Evolutionary conservation across 2,113 vertebrate species (phyloP), one percentile per base, ranked within the genome.

Genomic region (Morone saxatilis): DNA sequence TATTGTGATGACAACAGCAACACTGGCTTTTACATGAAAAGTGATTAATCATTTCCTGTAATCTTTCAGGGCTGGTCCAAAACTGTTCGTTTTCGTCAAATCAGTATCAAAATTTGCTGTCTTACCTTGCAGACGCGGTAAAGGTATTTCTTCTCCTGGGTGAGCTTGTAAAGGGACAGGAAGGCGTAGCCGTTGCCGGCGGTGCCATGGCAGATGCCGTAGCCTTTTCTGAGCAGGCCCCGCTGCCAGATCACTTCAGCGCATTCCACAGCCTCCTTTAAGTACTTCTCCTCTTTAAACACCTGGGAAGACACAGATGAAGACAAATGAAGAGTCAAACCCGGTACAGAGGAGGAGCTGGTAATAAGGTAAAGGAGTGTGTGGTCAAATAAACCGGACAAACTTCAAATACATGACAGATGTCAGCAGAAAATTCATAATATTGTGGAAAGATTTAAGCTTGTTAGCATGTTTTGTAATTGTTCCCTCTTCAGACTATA

Each of bases 271-370:
- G 98, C 98, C 41, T 99, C 98, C 82, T 97, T 98, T 91, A 99
- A 76, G 88, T 99, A 99, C 79, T 99, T 99, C 38, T 99, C 98
- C 77, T 99, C 98, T 89, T 97, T 97, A 89, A 99, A 99, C 25
- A 96, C 93, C 98, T 99, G 76, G 1, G 1, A 8, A 81, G 22
- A 75, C 41, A 87, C 36, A 60, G 50, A 59, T 1, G 14, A 16
- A 65, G 56, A 4, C 22, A 16, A 48, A 7, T 6, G 3, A 51
- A n/a, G 1, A 7, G 14, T 36, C 6, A 25, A 6, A 63, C 12
- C 6, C 40, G 17, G 4, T 8, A 40, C 25, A 19, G 22, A 6
- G 3, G 7, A 22, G 11, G 7, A 31, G 50, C n/a, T 36, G 14
- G 17, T 31, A 31, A 31, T 31, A 4, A 31, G 31, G 31, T 31